Evolutionary conservation across 2,113 vertebrate species (phyloP).

Genomic region (Astatoreochromis straeleni): DNA sequence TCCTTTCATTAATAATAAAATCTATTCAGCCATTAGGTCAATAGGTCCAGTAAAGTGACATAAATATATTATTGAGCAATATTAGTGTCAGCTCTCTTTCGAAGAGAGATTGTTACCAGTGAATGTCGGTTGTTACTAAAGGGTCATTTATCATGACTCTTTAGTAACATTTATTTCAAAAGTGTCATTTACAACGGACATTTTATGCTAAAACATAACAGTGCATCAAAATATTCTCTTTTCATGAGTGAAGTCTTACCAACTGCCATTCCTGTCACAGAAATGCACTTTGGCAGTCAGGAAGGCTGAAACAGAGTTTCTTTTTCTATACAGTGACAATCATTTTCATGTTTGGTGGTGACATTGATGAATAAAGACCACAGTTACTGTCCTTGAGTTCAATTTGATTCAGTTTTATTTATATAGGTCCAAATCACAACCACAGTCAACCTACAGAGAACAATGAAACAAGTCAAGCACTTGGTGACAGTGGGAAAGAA

Average conservation of each 20-base stretch:
- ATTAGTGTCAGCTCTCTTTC: neutral
- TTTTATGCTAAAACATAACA: neutral
- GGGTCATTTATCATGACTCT: neutral
- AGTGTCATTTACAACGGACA: neutral
- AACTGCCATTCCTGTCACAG: neutral
- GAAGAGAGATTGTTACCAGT: neutral
- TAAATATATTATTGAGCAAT: neutral
- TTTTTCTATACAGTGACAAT: neutral
- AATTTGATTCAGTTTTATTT: neutral
- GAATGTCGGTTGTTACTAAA: neutral
- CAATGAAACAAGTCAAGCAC: neutral
- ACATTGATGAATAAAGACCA: neutral
- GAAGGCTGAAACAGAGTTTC: neutral
- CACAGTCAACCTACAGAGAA: neutral
- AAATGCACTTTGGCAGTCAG: neutral
- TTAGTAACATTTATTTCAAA: neutral
- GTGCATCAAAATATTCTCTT: neutral
- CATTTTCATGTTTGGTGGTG: neutral
- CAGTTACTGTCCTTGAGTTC: neutral
- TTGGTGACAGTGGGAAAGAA: neutral
- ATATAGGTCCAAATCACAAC: neutral
- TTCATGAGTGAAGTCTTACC: neutral
- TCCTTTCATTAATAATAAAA: neutral
- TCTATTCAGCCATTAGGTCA: neutral
- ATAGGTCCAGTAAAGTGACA: neutral